Conservation (phyloP, 2,888 invertebrate species). For the Shargacucullia verbasci region DNA sequence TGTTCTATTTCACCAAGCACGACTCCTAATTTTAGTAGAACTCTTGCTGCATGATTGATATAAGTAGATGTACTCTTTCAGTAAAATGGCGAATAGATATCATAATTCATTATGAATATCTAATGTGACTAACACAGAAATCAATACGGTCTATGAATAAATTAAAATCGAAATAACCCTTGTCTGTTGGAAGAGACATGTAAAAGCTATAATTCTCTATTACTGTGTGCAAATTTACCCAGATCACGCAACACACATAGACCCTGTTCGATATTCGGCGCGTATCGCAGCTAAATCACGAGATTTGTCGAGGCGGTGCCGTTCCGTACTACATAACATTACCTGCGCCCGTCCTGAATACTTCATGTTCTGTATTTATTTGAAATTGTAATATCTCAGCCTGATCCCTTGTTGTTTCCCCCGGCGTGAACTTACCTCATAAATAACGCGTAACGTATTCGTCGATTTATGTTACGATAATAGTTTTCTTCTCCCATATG, state of each 20-base stretch:
- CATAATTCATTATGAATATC: conserved; percentile 32
- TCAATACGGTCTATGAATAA: conserved; percentile 44
- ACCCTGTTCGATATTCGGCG: conserved; percentile 85
- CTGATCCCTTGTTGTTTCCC: conserved; percentile 85
- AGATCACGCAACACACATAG: conserved; percentile 85
- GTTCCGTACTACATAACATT: conserved; percentile 85
- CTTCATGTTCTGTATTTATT: conserved; percentile 88
- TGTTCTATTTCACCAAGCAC: conserved; percentile 66
- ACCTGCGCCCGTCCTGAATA: conserved; percentile 86
- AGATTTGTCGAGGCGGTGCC: conserved; percentile 87
- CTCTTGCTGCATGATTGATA: conserved; percentile 56
- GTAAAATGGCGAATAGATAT: conserved; percentile 15
- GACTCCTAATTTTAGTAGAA: conserved; percentile 49
- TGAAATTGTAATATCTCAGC: conserved; percentile 87
- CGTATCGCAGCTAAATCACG: conserved; percentile 88
- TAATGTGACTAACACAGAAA: conserved; percentile 37
- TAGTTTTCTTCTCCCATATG: conserved; percentile 72
- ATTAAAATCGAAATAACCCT: conserved; percentile 42
- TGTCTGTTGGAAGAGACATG: conserved; percentile 52
- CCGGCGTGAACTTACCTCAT: conserved; percentile 80
- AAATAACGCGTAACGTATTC: conserved; percentile 83
- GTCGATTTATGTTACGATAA: conserved; percentile 81
- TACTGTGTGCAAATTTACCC: conserved; percentile 84
- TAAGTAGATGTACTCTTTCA: conserved; percentile 6
- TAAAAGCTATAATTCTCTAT: conserved; percentile 83